phyloP scores from a whole-genome alignment of 2,797 vertebrate genomes.

The Chromis chromis region DNA sequence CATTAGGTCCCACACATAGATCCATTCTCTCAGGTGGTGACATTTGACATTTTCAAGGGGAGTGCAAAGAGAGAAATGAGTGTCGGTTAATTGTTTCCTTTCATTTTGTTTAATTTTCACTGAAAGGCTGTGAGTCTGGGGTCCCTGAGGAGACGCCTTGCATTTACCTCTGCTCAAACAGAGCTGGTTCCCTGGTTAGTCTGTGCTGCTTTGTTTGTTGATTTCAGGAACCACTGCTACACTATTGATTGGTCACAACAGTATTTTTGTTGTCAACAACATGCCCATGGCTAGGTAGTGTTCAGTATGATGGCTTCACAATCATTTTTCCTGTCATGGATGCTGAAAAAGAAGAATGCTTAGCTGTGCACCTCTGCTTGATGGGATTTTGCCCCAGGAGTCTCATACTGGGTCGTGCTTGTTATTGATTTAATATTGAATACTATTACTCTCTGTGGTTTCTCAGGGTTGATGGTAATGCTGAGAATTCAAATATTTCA shows the following conservation, averaged over 20 bases:
- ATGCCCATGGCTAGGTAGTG: neutral
- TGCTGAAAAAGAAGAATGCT: constrained; percentile 25
- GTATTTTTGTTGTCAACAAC: constrained; percentile 42
- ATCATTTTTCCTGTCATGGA: neutral
- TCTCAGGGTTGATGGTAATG: constrained; percentile 3
- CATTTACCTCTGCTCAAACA: constrained; percentile 28
- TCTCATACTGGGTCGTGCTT: constrained; percentile 21
- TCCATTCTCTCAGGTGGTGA: constrained; percentile 48
- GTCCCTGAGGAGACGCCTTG: constrained; percentile 32
- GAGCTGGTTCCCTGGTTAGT: constrained; percentile 12
- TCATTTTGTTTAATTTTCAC: constrained; percentile 76
- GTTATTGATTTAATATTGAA: constrained; percentile 60
- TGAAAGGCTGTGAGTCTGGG: constrained; percentile 30
- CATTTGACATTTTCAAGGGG: constrained; percentile 59
- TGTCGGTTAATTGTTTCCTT: constrained; percentile 76
- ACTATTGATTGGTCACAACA: constrained; percentile 34
- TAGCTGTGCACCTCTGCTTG: constrained; percentile 13
- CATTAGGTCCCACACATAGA: constrained; percentile 43
- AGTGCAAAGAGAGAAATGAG: constrained; percentile 51
- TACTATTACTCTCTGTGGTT: constrained; percentile 24
- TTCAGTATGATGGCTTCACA: constrained; percentile 3
- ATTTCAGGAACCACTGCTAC: constrained; percentile 37
- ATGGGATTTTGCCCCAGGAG: constrained; percentile 40
- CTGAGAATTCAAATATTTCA: constrained; percentile 43
- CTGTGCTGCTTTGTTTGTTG: constrained; percentile 41